phyloP scores from a whole-genome alignment of 2,888 invertebrate genomes.

The Globia sparganii region DNA sequence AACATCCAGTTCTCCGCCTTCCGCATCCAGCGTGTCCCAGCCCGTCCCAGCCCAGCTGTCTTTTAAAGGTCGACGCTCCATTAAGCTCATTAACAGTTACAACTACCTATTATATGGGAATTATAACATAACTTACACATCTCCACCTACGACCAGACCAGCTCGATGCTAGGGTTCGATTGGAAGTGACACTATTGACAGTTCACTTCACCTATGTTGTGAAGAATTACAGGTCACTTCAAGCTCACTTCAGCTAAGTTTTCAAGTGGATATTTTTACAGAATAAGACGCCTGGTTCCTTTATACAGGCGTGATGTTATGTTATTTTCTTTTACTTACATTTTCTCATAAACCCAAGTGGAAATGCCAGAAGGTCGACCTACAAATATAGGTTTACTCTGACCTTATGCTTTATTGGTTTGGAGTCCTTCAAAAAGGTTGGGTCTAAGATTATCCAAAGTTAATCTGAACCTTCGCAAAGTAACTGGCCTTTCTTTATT shows the following conservation, averaged over 20 bases:
- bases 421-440: conserved; percentile 34
- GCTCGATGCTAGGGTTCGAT: too few relatives aligned
- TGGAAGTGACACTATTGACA: not conserved
- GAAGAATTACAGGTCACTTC: too few relatives aligned
- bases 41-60: too few relatives aligned
- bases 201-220: not conserved
- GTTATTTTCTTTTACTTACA: conserved; percentile 12
- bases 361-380: conserved; percentile 7
- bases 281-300: not conserved
- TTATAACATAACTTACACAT: too few relatives aligned
- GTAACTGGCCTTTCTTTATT: conserved; percentile 17
- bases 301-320: not conserved
- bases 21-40: too few relatives aligned
- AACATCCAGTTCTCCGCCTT: not conserved
- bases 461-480: conserved; percentile 19
- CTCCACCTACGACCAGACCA: too few relatives aligned
- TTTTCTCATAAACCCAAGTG: not conserved
- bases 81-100: not conserved
- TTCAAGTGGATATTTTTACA: not conserved
- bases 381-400: conserved; percentile 9
- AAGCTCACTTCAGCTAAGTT: too few relatives aligned
- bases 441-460: conserved; percentile 19
- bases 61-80: not conserved
- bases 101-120: not conserved
- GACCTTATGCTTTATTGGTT: conserved; percentile 30